phyloP scores from a whole-genome alignment of 2,888 invertebrate species.

The Rhogogaster chlorosoma region DNA sequence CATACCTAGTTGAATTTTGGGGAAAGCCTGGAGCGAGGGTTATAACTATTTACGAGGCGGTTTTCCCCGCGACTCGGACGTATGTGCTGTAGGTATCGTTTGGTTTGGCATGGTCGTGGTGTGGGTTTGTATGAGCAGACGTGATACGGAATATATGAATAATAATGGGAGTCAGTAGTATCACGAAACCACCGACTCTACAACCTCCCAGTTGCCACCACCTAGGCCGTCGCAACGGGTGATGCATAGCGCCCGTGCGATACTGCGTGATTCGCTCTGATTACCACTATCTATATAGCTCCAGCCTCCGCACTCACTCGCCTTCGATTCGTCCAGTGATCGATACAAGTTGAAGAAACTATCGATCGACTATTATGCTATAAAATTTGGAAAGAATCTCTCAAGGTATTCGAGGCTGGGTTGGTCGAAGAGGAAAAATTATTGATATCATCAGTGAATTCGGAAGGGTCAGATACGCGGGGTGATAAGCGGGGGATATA shows the following conservation, averaged over 20 bases:
- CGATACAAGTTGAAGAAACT: neutral
- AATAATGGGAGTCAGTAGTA: constrained; percentile 73
- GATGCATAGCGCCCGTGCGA: constrained; percentile 70
- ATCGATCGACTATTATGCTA: neutral
- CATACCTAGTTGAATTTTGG: neutral
- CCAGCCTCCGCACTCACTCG: constrained; percentile 62
- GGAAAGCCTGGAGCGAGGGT: neutral
- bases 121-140: constrained; percentile 73
- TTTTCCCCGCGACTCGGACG: neutral
- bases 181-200: constrained; percentile 64
- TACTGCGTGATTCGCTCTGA: constrained; percentile 75
- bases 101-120: constrained; percentile 47
- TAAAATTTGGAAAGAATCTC: neutral
- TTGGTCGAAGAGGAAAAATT: neutral
- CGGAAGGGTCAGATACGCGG: neutral
- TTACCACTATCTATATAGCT: constrained; percentile 75
- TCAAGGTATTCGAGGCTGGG: neutral
- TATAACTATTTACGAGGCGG: constrained; percentile 35
- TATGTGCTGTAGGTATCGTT: constrained; percentile 9
- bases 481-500: constrained; percentile 17
- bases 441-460: neutral
- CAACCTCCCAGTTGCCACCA: constrained; percentile 58
- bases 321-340: neutral
- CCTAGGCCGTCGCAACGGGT: constrained; percentile 60
- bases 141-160: constrained; percentile 78